These are phyloP conservation scores for Ceyx erithaca DNA, from an alignment of 2,797 vertebrate species.

Conservation along the genomic window DNA sequence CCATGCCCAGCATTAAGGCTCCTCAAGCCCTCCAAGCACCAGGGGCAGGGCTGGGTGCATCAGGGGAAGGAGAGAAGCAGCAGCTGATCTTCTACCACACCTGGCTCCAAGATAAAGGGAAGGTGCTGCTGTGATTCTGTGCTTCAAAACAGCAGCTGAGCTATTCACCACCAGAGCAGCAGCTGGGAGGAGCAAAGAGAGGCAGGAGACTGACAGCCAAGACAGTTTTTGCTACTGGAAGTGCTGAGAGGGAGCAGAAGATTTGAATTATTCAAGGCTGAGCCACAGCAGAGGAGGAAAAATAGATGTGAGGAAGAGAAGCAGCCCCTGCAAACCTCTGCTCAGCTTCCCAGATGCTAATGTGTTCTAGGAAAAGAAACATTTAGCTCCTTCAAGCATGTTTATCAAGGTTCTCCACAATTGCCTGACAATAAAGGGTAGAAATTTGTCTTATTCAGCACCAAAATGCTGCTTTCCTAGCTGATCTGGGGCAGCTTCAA, in stretches of 20 bases:
- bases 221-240: neutral
- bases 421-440: neutral
- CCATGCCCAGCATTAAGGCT: fast-evolving
- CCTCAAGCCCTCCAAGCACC: neutral
- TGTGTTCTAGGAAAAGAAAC: neutral
- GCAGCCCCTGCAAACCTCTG: neutral
- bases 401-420: neutral
- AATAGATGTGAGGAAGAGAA: neutral
- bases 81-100: neutral
- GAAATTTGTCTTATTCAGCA: neutral
- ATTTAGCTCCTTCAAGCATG: neutral
- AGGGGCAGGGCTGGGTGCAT: fast-evolving
- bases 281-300: neutral
- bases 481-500: neutral
- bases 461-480: neutral
- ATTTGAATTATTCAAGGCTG: neutral
- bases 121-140: neutral
- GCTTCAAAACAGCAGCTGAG: neutral
- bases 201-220: neutral
- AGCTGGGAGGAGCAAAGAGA: neutral
- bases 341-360: neutral
- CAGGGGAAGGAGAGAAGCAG: neutral
- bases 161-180: neutral
- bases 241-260: neutral
- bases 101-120: neutral